phyloP scores from a whole-genome alignment of 2,888 invertebrate genomes.

The Idaea biselata region DNA sequence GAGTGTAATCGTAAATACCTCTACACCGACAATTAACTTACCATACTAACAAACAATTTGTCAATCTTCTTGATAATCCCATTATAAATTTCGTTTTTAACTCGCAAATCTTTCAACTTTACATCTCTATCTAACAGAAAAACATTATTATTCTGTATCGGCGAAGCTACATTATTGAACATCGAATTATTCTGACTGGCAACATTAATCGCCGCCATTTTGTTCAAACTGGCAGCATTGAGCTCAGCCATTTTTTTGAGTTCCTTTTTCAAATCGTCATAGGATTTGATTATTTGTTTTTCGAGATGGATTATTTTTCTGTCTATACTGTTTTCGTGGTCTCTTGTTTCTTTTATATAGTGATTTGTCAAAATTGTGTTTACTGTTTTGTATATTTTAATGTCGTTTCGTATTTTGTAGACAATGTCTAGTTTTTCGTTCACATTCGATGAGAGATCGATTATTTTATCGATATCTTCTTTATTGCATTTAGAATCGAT shows the following conservation, averaged over 20 bases:
- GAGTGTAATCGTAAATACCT: no score
- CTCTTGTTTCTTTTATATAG: slow-evolving; percentile 65
- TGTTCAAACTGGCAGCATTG: slow-evolving; percentile 15
- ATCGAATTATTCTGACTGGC: slow-evolving; percentile 44
- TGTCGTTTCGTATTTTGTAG: slow-evolving; percentile 68
- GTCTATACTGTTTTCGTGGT: slow-evolving; percentile 62
- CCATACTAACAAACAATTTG: slow-evolving; percentile 69
- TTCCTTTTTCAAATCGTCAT: slow-evolving; percentile 58
- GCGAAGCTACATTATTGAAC: slow-evolving; percentile 42
- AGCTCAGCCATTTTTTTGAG: slow-evolving; percentile 48
- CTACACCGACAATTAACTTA: slow-evolving; percentile 42
- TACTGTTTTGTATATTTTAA: slow-evolving; percentile 71
- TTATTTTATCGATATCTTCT: slow-evolving; percentile 51
- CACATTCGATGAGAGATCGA: slow-evolving; percentile 59
- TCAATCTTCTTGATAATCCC: slow-evolving; percentile 69
- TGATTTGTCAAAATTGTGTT: slow-evolving; percentile 73
- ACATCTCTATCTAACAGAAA: slow-evolving; percentile 60
- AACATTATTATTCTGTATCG: slow-evolving; percentile 63
- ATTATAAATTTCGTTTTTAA: slow-evolving; percentile 68
- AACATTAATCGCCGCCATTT: slow-evolving; percentile 47
- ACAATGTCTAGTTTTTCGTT: slow-evolving; percentile 73
- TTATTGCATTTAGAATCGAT: slow-evolving; percentile 50
- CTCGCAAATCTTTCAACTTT: no score
- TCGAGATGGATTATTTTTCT: slow-evolving; percentile 62
- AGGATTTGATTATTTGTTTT: slow-evolving; percentile 57